Evolutionary conservation across 2,888 invertebrate species (phyloP).

Genomic region (Stenotaenia linearis): DNA sequence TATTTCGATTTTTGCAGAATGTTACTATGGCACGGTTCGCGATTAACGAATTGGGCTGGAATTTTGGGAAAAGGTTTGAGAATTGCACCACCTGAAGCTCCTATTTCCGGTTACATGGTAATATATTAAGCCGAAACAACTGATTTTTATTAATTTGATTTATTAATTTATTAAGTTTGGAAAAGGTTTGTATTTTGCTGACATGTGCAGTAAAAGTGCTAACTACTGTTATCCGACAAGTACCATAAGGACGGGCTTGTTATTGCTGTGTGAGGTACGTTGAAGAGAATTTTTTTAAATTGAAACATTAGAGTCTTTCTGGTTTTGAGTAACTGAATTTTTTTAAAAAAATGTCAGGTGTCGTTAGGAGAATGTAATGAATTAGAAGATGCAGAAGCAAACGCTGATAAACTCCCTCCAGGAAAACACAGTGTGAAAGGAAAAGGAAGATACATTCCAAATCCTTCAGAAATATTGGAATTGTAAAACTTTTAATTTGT

Average conservation of each 20-base stretch:
- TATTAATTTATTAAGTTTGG: conserved; percentile 33
- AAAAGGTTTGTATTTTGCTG: conserved; percentile 51
- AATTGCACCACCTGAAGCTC: conserved; percentile 54
- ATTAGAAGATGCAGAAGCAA: conserved; percentile 46
- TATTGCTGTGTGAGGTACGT: conserved; percentile 51
- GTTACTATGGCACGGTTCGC: conserved; percentile 53
- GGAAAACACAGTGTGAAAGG: conserved; percentile 49
- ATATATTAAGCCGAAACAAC: no score
- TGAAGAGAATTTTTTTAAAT: neutral
- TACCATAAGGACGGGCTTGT: conserved; percentile 47
- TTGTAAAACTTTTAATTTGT: conserved; percentile 37
- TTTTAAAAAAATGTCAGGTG: conserved; percentile 32
- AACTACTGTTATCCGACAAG: conserved; percentile 50
- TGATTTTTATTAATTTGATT: no score
- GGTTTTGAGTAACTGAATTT: neutral
- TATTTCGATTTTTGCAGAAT: no score
- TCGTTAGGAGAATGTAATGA: conserved; percentile 50
- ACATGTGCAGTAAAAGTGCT: conserved; percentile 54
- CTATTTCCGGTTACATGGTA: conserved; percentile 53
- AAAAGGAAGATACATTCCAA: conserved; percentile 47
- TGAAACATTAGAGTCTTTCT: neutral
- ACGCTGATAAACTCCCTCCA: conserved; percentile 46
- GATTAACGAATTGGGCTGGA: conserved; percentile 52
- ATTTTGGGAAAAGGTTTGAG: conserved; percentile 51
- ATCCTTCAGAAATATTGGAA: conserved; percentile 39